Evolutionary conservation across 1,140 invertebrate species (phyloP).

Genomic region (Drosophila kanapiae): DNA sequence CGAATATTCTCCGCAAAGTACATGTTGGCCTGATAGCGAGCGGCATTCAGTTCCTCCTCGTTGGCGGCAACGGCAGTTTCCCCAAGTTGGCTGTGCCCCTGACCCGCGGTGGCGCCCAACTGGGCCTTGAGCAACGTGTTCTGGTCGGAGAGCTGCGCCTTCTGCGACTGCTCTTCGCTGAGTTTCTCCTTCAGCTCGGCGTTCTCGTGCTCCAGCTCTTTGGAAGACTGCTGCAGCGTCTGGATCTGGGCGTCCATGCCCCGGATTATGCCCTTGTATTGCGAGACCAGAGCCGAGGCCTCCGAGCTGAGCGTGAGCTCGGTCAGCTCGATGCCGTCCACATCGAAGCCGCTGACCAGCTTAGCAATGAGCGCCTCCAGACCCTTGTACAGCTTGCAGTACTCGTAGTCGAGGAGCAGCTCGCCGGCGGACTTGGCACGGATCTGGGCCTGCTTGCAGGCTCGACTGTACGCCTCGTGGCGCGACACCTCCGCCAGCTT

Average conservation of each 20-base stretch:
- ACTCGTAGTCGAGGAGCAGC: slow-evolving; percentile 97
- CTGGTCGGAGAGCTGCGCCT: slow-evolving; percentile 94
- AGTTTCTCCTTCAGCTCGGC: slow-evolving; percentile 88
- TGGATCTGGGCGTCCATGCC: slow-evolving; percentile 93
- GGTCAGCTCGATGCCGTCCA: slow-evolving; percentile 86
- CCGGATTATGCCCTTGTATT: slow-evolving; percentile 96
- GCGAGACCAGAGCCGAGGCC: slow-evolving; percentile 88
- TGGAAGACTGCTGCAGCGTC: slow-evolving; percentile 87
- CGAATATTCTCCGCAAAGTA: slow-evolving; percentile 82
- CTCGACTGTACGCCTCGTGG: slow-evolving; percentile 96
- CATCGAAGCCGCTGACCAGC: slow-evolving; percentile 75
- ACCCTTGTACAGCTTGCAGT: slow-evolving; percentile 94
- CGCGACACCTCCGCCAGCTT: slow-evolving; percentile 94
- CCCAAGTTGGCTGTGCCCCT: not conserved
- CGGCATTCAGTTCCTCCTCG: slow-evolving; percentile 64
- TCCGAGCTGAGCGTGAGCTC: slow-evolving; percentile 86
- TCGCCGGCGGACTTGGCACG: slow-evolving; percentile 91
- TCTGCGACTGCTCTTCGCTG: slow-evolving; percentile 88
- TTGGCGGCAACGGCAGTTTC: slow-evolving; percentile 15
- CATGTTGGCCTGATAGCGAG: slow-evolving; percentile 76
- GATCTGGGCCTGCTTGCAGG: slow-evolving; percentile 97
- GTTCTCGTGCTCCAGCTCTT: slow-evolving; percentile 87
- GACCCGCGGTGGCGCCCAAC: slow-evolving; percentile 64
- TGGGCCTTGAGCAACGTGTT: slow-evolving; percentile 94
- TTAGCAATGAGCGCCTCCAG: slow-evolving; percentile 87